A percentile compares a stretch with the other conserved stretches of the same genome.
Evolutionary conservation across 2,797 vertebrate species (phyloP).

Genomic region (Botia kubotai): DNA sequence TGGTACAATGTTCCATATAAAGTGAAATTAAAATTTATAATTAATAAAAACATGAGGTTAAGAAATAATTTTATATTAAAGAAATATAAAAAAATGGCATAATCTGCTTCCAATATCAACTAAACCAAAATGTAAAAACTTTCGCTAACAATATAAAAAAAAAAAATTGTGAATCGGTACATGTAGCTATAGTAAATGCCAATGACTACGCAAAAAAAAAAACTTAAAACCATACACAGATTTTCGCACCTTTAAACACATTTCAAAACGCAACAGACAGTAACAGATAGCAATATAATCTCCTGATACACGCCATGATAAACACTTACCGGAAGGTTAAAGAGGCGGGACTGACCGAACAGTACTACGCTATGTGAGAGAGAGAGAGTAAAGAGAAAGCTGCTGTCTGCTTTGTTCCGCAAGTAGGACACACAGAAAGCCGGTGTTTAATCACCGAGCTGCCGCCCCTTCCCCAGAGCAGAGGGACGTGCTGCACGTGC

Average conservation of each 20-base stretch:
- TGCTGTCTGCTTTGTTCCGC: constrained; percentile 67
- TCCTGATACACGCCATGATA: not conserved
- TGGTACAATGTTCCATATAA: not conserved
- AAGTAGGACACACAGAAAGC: constrained; percentile 66
- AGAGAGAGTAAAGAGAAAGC: constrained; percentile 51
- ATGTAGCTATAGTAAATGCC: not conserved
- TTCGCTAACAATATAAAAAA: not conserved
- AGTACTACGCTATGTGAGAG: not conserved
- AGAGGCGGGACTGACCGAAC: not conserved
- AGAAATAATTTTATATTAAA: no score
- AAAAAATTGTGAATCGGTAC: not conserved
- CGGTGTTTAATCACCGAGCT: constrained; percentile 44
- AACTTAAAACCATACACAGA: not conserved
- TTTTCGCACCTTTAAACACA: not conserved
- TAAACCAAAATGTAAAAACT: not conserved
- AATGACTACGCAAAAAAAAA: not conserved
- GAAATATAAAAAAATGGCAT: not conserved
- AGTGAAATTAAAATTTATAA: no score
- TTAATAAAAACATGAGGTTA: no score
- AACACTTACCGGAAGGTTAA: constrained; percentile 24
- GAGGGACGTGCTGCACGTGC: constrained; percentile 69
- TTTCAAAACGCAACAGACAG: not conserved
- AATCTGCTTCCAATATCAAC: not conserved
- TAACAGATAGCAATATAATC: constrained; percentile 2
- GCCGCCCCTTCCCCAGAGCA: constrained; percentile 70